Evolutionary conservation across 2,113 vertebrate genomes (phyloP).

Genomic region (Zeus faber): DNA sequence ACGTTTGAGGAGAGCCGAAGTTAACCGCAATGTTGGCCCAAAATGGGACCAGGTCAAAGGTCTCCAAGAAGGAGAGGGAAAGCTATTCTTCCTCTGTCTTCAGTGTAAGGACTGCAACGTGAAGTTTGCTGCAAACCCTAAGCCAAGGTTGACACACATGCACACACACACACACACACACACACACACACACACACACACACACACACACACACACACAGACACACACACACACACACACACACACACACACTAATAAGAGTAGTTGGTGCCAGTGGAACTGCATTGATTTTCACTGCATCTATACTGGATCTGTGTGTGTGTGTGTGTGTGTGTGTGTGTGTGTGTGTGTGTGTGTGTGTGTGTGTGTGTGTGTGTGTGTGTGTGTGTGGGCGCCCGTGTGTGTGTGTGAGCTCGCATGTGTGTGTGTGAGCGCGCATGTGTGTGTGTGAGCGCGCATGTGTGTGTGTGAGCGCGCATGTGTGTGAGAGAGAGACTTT

Average conservation of each 20-base stretch:
- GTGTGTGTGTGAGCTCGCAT: too few species aligned
- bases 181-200: neutral
- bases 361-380: conserved; percentile 1
- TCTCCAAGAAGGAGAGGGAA: conserved; percentile 2
- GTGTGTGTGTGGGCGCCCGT: too few species aligned
- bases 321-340: neutral
- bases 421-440: too few species aligned
- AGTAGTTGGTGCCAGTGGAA: too few species aligned
- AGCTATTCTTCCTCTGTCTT: neutral
- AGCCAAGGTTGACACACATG: conserved; percentile 19
- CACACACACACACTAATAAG: conserved; percentile 16
- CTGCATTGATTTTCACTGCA: too few species aligned
- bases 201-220: neutral
- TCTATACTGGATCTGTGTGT: too few species aligned
- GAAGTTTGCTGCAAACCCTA: conserved; percentile 11
- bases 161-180: neutral
- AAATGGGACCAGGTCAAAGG: conserved; percentile 4
- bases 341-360: conserved; percentile 4
- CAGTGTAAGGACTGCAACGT: too few species aligned
- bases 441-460: neutral
- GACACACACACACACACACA: neutral
- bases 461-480: neutral
- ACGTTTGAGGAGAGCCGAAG: conserved; percentile 20
- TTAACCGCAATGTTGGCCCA: conserved; percentile 8
- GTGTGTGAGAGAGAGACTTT: too few species aligned